Percentiles rank a stretch among this genome's conserved stretches.
These are phyloP conservation scores for Ifrita kowaldi DNA, from an alignment of 2,113 vertebrate genomes.

Conservation along the genomic window DNA sequence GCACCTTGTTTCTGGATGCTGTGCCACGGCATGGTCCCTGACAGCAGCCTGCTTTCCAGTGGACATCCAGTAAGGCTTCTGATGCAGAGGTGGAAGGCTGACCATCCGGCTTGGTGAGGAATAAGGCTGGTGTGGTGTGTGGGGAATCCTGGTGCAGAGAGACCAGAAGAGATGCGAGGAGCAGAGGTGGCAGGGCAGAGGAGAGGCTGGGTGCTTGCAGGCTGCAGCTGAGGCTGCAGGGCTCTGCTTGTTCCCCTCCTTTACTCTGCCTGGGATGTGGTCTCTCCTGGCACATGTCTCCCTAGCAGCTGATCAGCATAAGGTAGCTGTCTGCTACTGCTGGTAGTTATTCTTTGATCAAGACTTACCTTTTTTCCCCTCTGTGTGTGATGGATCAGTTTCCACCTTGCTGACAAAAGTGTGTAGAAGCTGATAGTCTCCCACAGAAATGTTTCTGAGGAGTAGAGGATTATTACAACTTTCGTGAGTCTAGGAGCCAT, in stretches of 20 bases:
- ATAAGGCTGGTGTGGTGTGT: too few species aligned
- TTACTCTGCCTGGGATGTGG: background rate
- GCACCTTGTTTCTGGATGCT: background rate
- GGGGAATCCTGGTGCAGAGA: fast-evolving
- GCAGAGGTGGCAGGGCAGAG: background rate
- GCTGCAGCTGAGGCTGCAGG: background rate
- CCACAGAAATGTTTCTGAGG: background rate
- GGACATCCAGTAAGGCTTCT: background rate
- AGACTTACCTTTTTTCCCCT: background rate
- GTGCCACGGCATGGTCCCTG: fast-evolving
- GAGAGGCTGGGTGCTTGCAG: too few species aligned
- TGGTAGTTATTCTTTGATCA: background rate
- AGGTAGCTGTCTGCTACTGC: background rate
- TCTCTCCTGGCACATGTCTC: background rate
- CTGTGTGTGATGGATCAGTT: fast-evolving
- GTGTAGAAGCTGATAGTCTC: background rate
- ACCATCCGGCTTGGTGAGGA: background rate
- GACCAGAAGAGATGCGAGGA: background rate
- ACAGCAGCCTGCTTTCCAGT: background rate
- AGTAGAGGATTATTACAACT: background rate
- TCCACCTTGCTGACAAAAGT: background rate
- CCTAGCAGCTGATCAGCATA: background rate
- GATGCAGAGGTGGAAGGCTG: background rate
- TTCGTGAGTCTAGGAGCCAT: background rate
- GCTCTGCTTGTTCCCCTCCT: background rate